phyloP scores from a whole-genome alignment of 2,888 invertebrate genomes.

The Cylindroiulus punctatus region DNA sequence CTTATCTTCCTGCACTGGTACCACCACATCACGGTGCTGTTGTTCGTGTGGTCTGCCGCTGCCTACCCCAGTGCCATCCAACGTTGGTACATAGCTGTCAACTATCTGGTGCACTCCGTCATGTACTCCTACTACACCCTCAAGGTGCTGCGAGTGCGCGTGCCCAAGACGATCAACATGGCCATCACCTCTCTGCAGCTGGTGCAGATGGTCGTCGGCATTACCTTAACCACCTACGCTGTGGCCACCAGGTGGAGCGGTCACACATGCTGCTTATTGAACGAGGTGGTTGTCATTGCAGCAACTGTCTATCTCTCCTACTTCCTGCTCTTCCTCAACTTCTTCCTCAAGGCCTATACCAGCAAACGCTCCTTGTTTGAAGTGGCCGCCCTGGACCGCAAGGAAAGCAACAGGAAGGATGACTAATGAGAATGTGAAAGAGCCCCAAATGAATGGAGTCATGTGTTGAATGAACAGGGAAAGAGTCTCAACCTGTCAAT shows the following conservation, averaged over 20 bases:
- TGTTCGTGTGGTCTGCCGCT: conserved; percentile 61
- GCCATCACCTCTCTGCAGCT: conserved; percentile 67
- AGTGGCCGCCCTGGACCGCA: neutral
- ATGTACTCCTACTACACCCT: conserved; percentile 63
- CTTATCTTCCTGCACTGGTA: conserved; percentile 65
- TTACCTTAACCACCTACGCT: conserved; percentile 64
- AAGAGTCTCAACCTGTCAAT: too few species aligned
- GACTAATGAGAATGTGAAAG: too few species aligned
- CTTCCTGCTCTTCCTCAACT: conserved; percentile 65
- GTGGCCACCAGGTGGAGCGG: conserved; percentile 59
- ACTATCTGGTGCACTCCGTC: conserved; percentile 63
- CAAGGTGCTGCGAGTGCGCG: conserved; percentile 61
- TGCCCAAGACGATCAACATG: conserved; percentile 66
- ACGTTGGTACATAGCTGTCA: conserved; percentile 63
- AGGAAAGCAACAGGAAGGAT: neutral
- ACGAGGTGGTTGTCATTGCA: conserved; percentile 59
- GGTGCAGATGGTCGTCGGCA: conserved; percentile 67
- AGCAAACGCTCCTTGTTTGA: neutral
- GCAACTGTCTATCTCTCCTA: conserved; percentile 64
- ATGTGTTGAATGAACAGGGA: too few species aligned
- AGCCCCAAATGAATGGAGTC: too few species aligned
- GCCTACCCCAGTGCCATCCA: conserved; percentile 62
- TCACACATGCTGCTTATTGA: conserved; percentile 59
- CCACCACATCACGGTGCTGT: conserved; percentile 59
- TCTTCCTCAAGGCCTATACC: conserved; percentile 65